phyloP scores from a whole-genome alignment of 2,797 vertebrate genomes.

The Orientallactaga sibirica region DNA sequence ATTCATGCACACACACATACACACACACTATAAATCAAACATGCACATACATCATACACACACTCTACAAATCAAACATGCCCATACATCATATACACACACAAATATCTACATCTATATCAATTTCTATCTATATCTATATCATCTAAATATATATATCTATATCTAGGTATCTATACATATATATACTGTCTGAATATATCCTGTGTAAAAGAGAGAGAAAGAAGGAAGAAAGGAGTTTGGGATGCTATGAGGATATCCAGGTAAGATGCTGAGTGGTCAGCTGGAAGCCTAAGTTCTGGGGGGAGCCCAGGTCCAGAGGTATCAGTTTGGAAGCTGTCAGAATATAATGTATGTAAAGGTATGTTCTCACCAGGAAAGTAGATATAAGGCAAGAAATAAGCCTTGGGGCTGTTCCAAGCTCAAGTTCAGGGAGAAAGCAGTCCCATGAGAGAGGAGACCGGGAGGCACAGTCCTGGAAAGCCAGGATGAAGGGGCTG shows the following conservation, averaged over 20 bases:
- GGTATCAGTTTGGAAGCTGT: neutral
- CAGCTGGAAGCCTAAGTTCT: no score
- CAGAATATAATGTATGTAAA: neutral
- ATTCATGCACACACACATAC: neutral
- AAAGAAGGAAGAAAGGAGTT: neutral
- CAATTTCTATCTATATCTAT: no score
- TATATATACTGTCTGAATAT: no score
- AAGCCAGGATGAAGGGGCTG: neutral
- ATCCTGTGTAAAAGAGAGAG: neutral
- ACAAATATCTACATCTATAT: no score
- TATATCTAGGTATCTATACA: no score
- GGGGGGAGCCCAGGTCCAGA: neutral
- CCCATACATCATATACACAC: no score
- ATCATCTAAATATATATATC: no score
- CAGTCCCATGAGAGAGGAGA: neutral
- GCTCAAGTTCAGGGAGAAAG: neutral
- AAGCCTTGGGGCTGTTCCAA: no score
- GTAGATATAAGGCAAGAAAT: neutral
- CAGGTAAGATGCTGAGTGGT: neutral
- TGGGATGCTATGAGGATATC: neutral
- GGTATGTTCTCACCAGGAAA: no score
- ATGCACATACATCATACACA: neutral
- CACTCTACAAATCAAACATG: no score
- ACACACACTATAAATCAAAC: no score
- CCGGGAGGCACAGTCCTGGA: neutral